phyloP scores from a whole-genome alignment of 2,797 vertebrate genomes.

The Myripristis murdjan region DNA sequence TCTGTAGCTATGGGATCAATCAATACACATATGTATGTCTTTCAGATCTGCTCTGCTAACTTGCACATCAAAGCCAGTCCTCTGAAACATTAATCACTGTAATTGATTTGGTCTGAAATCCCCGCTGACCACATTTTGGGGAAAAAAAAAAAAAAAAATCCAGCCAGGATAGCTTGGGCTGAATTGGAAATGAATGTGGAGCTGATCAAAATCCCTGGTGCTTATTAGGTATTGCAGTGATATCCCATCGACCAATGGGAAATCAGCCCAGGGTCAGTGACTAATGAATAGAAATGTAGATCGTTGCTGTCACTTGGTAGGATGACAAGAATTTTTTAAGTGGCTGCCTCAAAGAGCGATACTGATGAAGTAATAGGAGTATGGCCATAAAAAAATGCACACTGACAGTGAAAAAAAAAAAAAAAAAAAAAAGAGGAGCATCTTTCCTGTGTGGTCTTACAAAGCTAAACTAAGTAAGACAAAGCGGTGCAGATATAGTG shows the following conservation, averaged over 20 bases:
- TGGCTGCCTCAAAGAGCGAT: slow-evolving; percentile 3
- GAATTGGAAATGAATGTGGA: slow-evolving; percentile 23
- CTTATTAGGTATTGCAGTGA: slow-evolving; percentile 22
- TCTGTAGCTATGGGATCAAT: slow-evolving; percentile 34
- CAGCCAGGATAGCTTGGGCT: slow-evolving; percentile 8
- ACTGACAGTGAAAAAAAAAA: too few relatives aligned
- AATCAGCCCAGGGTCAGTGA: slow-evolving; percentile 51
- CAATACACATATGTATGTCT: slow-evolving; percentile 48
- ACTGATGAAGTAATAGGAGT: slow-evolving; percentile 15
- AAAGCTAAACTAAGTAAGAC: not conserved
- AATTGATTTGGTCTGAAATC: slow-evolving; percentile 49
- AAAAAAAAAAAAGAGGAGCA: not conserved
- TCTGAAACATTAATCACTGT: slow-evolving; percentile 66
- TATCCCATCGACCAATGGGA: slow-evolving; percentile 29
- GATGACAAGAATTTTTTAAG: slow-evolving; percentile 8
- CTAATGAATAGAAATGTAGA: slow-evolving; percentile 36
- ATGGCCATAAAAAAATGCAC: not conserved
- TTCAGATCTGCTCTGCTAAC: slow-evolving; percentile 34
- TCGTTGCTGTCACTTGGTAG: slow-evolving; percentile 23
- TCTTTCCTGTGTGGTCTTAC: slow-evolving; percentile 3
- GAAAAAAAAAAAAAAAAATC: slow-evolving; percentile 26
- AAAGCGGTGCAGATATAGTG: not conserved
- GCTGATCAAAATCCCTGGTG: slow-evolving; percentile 3
- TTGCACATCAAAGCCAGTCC: slow-evolving; percentile 60
- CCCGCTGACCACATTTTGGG: slow-evolving; percentile 42